Evolutionary conservation across 1,140 invertebrate genomes (phyloP).

Genomic region (Penaeus japonicus): DNA sequence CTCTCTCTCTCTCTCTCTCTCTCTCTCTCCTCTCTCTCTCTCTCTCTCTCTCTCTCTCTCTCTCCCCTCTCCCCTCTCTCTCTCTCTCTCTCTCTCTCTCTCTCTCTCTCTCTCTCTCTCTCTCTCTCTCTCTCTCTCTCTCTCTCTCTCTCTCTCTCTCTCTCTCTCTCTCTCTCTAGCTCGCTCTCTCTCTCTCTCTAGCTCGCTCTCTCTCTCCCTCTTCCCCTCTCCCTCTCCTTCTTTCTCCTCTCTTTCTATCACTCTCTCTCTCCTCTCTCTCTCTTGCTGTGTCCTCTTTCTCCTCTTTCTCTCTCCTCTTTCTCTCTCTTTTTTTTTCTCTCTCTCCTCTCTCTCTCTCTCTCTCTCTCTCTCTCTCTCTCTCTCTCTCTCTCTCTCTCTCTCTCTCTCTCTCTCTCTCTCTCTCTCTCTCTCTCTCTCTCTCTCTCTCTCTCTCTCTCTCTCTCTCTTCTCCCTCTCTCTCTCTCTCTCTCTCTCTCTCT

Average conservation of each 20-base stretch:
- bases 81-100: not conserved
- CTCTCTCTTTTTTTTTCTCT: not conserved
- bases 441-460: too few species aligned
- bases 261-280: too few species aligned
- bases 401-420: not conserved
- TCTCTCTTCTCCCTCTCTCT: not conserved
- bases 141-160: not conserved
- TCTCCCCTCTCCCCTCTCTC: not conserved
- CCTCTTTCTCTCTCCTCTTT: too few species aligned
- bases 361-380: not conserved
- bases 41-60: not conserved
- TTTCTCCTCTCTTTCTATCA: not conserved
- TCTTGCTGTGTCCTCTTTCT: not conserved
- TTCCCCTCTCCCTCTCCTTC: not conserved
- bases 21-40: not conserved
- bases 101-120: not conserved
- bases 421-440: not conserved
- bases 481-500: not conserved
- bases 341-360: not conserved
- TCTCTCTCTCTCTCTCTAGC: not conserved
- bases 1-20: slow-evolving; percentile 15
- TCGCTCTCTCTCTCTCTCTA: not conserved
- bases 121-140: not conserved
- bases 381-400: too few species aligned
- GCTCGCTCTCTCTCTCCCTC: not conserved